These are phyloP conservation scores for Poecilobothrus nobilitatus DNA, from an alignment of 2,888 invertebrate species.

Conservation along the genomic window DNA sequence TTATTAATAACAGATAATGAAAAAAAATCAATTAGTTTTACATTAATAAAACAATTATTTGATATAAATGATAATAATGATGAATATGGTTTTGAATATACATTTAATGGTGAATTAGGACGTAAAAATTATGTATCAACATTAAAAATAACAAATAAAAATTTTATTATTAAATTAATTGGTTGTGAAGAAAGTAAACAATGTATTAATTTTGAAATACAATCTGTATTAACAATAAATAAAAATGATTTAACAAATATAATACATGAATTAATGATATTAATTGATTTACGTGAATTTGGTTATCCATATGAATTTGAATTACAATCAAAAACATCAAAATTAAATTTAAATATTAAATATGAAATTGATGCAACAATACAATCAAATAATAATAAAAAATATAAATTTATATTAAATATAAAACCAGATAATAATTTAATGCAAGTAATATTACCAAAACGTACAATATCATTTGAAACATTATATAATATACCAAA, in stretches of 20 bases:
- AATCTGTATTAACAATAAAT: conserved; percentile 31
- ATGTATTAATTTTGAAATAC: conserved; percentile 60
- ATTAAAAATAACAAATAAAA: conserved; percentile 61
- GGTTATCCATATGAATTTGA: conserved; percentile 69
- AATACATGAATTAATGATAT: conserved; percentile 55
- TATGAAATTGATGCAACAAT: conserved; percentile 65
- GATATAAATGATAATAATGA: conserved; percentile 48
- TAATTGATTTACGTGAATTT: conserved; percentile 63
- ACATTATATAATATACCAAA: conserved; percentile 46
- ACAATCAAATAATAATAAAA: conserved; percentile 57
- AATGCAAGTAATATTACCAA: conserved; percentile 57
- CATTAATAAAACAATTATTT: conserved; percentile 57
- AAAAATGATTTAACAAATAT: conserved; percentile 37
- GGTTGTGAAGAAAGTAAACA: conserved; percentile 73
- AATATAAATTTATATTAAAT: conserved; percentile 62
- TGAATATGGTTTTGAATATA: conserved; percentile 57
- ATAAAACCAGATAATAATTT: conserved; percentile 56
- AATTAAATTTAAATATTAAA: conserved; percentile 50
- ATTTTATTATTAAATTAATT: conserved; percentile 60
- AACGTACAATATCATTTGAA: conserved; percentile 58
- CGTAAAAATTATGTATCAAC: conserved; percentile 62
- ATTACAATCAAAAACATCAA: conserved; percentile 55
- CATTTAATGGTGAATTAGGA: conserved; percentile 61
- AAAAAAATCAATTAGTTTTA: conserved; percentile 63
- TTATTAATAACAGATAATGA: conserved; percentile 62